Conservation (phyloP, 2,888 invertebrate genomes). For the Philereme transversata region DNA sequence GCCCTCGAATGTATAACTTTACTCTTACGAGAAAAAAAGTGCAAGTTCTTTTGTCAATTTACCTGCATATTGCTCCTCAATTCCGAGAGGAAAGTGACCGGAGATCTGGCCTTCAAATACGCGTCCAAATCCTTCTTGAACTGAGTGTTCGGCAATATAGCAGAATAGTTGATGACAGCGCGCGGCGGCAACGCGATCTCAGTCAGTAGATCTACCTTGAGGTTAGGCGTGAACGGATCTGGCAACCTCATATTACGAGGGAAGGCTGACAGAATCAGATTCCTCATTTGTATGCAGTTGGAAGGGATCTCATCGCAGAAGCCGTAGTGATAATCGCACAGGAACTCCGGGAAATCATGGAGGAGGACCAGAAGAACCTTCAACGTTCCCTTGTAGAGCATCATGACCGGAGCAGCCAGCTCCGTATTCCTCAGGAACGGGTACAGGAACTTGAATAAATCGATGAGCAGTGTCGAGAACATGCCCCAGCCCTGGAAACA, state of each 20-base stretch:
- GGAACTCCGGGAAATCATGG: conserved; percentile 99
- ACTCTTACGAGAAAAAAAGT: not conserved
- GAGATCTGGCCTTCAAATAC: conserved; percentile 96
- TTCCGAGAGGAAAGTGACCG: conserved; percentile 97
- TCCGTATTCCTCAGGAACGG: conserved; percentile 99
- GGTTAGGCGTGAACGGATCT: conserved; percentile 98
- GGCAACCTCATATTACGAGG: conserved; percentile 99
- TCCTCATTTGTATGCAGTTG: conserved; percentile 99
- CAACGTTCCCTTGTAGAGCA: conserved; percentile 97
- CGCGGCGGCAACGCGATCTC: conserved; percentile 95
- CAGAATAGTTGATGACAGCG: conserved; percentile 93
- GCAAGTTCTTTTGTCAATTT: conserved; percentile 17
- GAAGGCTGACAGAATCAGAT: conserved; percentile 98
- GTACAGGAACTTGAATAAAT: conserved; percentile 97
- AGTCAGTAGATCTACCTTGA: conserved; percentile 95
- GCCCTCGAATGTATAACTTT: not conserved
- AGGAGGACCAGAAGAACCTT: conserved; percentile 96
- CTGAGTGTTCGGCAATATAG: conserved; percentile 92
- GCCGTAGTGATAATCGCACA: conserved; percentile 99
- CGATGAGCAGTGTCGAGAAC: conserved; percentile 97
- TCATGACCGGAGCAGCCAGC: conserved; percentile 95
- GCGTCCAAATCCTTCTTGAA: conserved; percentile 99
- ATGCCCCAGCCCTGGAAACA: conserved; percentile 93
- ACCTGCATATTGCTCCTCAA: conserved; percentile 94
- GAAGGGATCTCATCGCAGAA: conserved; percentile 99